Percentiles rank a stretch among this genome's conserved stretches.
These are phyloP conservation scores for Calosoma granatense DNA, from an alignment of 1,140 invertebrate genomes.

Conservation along the genomic window DNA sequence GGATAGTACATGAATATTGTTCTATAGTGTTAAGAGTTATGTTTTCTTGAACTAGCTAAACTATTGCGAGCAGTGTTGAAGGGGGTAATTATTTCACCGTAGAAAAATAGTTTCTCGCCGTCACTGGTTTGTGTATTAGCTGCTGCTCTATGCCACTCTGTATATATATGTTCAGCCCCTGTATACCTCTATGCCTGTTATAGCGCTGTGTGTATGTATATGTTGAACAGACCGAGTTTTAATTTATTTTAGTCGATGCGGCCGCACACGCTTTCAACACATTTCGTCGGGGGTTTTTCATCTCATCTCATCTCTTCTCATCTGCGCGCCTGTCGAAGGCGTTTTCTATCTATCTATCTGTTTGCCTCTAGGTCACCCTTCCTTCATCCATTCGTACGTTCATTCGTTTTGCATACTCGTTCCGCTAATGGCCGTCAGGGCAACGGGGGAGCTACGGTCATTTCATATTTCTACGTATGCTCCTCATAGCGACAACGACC, in stretches of 20 bases:
- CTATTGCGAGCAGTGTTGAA: too few species aligned
- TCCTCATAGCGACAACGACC: too few species aligned
- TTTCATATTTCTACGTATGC: background rate
- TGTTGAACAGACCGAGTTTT: background rate
- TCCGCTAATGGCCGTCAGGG: background rate
- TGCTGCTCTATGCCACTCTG: background rate
- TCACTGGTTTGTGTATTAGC: background rate
- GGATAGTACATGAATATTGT: too few species aligned
- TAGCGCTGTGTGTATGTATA: background rate
- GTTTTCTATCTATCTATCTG: background rate
- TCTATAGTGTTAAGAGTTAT: too few species aligned
- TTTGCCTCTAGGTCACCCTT: background rate
- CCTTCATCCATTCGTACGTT: background rate
- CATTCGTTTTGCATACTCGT: background rate
- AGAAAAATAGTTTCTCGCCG: background rate
- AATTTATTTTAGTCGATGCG: background rate
- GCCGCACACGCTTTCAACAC: constrained; percentile 3
- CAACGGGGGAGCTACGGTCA: background rate
- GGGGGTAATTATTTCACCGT: background rate
- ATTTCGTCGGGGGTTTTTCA: background rate
- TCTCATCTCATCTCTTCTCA: background rate
- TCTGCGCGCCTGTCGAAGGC: background rate
- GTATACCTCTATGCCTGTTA: background rate
- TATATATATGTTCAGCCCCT: background rate
- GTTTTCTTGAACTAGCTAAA: too few species aligned